Percentiles rank a stretch among this genome's conserved stretches.
These are phyloP conservation scores for Erebia epiphron DNA, from an alignment of 2,888 invertebrate genomes.

Conservation along the genomic window DNA sequence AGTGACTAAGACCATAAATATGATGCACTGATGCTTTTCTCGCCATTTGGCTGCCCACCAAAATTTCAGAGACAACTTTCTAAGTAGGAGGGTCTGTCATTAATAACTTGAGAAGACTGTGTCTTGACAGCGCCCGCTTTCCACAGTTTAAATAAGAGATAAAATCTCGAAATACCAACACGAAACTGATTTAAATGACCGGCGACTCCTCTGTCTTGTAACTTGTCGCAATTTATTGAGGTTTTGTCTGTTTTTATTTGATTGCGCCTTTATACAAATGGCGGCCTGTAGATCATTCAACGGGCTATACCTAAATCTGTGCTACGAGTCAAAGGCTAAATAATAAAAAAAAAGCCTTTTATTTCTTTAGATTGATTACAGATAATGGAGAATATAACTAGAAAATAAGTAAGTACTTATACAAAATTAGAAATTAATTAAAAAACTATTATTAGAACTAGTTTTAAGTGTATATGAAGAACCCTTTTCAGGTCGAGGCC, in stretches of 20 bases:
- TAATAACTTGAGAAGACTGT: slow-evolving; percentile 21
- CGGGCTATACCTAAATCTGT: too few relatives aligned
- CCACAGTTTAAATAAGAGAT: slow-evolving; percentile 26
- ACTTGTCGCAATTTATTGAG: slow-evolving; percentile 22
- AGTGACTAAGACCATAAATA: background rate
- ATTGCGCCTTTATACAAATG: background rate
- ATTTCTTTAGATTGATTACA: too few relatives aligned
- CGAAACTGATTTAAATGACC: slow-evolving; percentile 28
- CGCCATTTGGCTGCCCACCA: slow-evolving; percentile 6
- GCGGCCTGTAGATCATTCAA: too few relatives aligned
- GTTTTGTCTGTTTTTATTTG: slow-evolving; percentile 12
- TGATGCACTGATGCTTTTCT: slow-evolving; percentile 2
- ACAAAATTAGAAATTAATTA: too few relatives aligned
- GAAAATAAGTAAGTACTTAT: too few relatives aligned
- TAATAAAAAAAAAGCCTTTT: too few relatives aligned
- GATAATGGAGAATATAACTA: too few relatives aligned
- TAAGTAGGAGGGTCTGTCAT: slow-evolving; percentile 22
- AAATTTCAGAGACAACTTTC: slow-evolving; percentile 30
- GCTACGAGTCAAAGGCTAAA: too few relatives aligned
- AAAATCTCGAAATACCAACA: slow-evolving; percentile 27
- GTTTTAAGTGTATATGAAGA: too few relatives aligned
- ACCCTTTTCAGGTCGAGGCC: too few relatives aligned
- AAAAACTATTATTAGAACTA: too few relatives aligned
- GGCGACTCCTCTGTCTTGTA: slow-evolving; percentile 3
- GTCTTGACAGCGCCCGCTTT: slow-evolving; percentile 11